These are phyloP conservation scores for Cryptomyrus ogoouensis DNA, from an alignment of 2,113 vertebrate species.

Conservation along the genomic window DNA sequence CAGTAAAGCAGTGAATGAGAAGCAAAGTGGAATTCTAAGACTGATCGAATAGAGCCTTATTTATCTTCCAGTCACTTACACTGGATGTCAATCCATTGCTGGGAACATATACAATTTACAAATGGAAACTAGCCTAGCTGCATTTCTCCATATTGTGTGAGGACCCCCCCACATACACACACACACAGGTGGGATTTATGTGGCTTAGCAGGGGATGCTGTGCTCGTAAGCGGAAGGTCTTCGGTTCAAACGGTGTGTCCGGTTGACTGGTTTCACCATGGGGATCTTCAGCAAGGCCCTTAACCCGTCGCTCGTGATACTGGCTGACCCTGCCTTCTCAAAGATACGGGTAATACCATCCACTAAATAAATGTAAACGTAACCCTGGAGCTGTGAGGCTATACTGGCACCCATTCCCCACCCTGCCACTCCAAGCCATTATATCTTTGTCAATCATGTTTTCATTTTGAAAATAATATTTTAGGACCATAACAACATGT, in stretches of 20 bases:
- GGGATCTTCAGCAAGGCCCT: not conserved
- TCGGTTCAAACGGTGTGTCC: not conserved
- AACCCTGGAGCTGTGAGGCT: not conserved
- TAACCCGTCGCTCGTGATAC: not conserved
- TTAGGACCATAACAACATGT: not conserved
- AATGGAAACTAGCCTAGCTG: not conserved
- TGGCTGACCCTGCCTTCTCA: not conserved
- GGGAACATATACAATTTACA: not conserved
- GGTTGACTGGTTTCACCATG: not conserved
- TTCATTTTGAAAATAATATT: not conserved
- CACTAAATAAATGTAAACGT: not conserved
- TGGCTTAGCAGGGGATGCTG: not conserved
- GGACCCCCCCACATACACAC: not conserved
- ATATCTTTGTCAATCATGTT: not conserved
- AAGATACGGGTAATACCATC: not conserved
- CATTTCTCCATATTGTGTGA: not conserved
- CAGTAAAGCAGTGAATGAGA: not conserved
- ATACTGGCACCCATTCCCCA: not conserved
- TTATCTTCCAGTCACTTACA: not conserved
- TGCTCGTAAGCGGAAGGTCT: not conserved
- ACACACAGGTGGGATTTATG: not conserved
- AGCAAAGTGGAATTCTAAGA: not conserved
- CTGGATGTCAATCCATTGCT: not conserved
- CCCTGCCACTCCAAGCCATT: not conserved
- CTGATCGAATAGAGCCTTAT: not conserved